Percentiles rank a stretch among this genome's conserved stretches.
phyloP scores from a whole-genome alignment of 2,888 invertebrate genomes.

The Ophonus ardosiacus region DNA sequence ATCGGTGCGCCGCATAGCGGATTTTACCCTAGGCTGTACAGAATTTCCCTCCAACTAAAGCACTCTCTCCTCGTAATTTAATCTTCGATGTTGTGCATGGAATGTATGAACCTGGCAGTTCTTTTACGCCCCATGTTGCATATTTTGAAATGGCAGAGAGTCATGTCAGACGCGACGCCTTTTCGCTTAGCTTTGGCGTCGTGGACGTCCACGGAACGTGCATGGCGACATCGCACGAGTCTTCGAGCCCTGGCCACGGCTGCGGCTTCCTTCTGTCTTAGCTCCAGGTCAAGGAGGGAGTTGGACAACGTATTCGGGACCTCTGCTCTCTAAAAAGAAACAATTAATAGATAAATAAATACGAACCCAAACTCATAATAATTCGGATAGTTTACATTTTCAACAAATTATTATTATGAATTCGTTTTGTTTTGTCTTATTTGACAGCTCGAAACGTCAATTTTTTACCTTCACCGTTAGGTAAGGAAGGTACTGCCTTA shows the following conservation, averaged over 20 bases:
- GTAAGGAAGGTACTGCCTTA: too few species aligned
- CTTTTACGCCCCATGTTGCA: slow-evolving; percentile 84
- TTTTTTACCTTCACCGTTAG: too few species aligned
- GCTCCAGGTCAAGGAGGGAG: slow-evolving; percentile 10
- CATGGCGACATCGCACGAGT: slow-evolving; percentile 38
- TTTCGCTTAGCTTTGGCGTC: slow-evolving; percentile 28
- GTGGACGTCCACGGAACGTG: slow-evolving; percentile 41
- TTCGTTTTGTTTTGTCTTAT: too few species aligned
- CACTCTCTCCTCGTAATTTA: background rate
- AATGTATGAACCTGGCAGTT: slow-evolving; percentile 69
- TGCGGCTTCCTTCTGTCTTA: slow-evolving; percentile 4
- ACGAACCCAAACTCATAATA: too few species aligned
- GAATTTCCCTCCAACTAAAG: too few species aligned
- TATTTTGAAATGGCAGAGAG: slow-evolving; percentile 83
- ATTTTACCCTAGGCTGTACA: too few species aligned
- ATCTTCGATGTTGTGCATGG: slow-evolving; percentile 41
- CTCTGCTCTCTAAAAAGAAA: slow-evolving; percentile 3
- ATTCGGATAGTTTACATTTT: too few species aligned
- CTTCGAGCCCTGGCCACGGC: slow-evolving; percentile 17
- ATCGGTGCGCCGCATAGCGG: too few species aligned
- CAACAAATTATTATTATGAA: too few species aligned
- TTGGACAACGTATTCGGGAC: background rate
- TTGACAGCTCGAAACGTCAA: too few species aligned
- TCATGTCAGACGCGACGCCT: slow-evolving; percentile 79
- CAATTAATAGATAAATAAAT: too few species aligned